Evolutionary conservation across 2,888 invertebrate genomes (phyloP).

Genomic region (Odontothrips loti): DNA sequence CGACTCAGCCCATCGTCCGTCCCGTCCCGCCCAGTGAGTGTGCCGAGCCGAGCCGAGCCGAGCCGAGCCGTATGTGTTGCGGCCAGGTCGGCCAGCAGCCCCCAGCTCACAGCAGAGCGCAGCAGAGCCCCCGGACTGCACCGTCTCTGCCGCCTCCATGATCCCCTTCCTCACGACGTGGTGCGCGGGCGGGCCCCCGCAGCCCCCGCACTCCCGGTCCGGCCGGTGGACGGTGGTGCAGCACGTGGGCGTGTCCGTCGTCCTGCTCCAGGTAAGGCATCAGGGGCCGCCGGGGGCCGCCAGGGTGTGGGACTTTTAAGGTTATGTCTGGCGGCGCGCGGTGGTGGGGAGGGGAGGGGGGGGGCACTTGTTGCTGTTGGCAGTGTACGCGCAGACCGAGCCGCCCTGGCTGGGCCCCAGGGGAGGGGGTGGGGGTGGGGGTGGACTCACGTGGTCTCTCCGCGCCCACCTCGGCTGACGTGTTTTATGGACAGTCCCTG

Average conservation of each 20-base stretch:
- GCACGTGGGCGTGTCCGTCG: background rate
- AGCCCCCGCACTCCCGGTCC: too few relatives aligned
- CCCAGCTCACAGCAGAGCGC: background rate
- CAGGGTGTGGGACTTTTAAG: background rate
- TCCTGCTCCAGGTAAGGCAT: background rate
- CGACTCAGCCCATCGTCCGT: background rate
- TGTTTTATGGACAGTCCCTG: background rate
- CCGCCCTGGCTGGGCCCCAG: background rate
- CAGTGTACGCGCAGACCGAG: background rate
- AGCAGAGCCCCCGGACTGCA: background rate
- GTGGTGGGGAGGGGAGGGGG: background rate
- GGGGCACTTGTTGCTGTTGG: background rate
- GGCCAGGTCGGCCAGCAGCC: too few relatives aligned
- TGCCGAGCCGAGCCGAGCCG: background rate
- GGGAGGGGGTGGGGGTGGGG: background rate
- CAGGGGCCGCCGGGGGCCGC: too few relatives aligned
- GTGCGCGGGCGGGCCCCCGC: background rate
- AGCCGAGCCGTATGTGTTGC: too few relatives aligned
- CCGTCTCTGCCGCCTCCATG: background rate
- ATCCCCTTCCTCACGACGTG: slow-evolving; percentile 20
- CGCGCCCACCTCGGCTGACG: background rate
- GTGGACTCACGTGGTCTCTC: too few relatives aligned
- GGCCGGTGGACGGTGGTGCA: background rate
- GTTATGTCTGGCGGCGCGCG: background rate
- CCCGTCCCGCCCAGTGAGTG: too few relatives aligned